phyloP scores from a whole-genome alignment of 2,113 vertebrate species.

The Nymphicus hollandicus region DNA sequence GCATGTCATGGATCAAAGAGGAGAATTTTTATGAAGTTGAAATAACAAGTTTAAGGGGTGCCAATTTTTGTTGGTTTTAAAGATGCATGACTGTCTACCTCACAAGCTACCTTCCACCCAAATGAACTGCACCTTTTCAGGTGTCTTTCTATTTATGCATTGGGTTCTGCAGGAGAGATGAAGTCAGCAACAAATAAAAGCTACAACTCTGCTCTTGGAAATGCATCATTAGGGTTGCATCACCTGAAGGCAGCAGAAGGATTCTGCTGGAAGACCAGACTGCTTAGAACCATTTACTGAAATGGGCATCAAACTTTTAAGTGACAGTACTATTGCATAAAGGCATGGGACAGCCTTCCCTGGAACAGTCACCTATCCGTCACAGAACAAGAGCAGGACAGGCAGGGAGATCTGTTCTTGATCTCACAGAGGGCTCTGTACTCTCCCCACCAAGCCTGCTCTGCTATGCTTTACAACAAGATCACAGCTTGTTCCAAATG shows the following conservation, averaged over 20 bases:
- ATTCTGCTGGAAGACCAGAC: neutral
- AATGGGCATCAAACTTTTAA: neutral
- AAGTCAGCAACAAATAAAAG: conserved; percentile 15
- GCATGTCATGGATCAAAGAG: neutral
- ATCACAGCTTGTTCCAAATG: neutral
- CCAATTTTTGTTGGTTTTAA: neutral
- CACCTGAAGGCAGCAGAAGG: neutral
- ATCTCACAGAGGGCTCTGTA: neutral
- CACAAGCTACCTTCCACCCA: neutral
- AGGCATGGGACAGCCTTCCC: neutral
- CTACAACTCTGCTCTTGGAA: neutral
- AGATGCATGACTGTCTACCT: neutral
- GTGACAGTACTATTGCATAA: neutral
- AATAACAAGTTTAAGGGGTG: neutral
- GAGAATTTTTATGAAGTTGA: neutral
- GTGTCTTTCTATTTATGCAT: neutral
- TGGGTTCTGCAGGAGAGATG: neutral
- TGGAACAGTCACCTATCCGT: neutral
- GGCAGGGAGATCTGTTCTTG: neutral
- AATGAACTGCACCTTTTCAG: neutral
- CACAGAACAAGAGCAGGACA: neutral
- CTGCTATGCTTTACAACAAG: neutral
- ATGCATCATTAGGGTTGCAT: neutral
- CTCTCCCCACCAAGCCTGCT: neutral
- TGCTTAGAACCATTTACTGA: neutral